phyloP scores from a whole-genome alignment of 2,888 invertebrate genomes.

The Nematopogon swammerdamellus region DNA sequence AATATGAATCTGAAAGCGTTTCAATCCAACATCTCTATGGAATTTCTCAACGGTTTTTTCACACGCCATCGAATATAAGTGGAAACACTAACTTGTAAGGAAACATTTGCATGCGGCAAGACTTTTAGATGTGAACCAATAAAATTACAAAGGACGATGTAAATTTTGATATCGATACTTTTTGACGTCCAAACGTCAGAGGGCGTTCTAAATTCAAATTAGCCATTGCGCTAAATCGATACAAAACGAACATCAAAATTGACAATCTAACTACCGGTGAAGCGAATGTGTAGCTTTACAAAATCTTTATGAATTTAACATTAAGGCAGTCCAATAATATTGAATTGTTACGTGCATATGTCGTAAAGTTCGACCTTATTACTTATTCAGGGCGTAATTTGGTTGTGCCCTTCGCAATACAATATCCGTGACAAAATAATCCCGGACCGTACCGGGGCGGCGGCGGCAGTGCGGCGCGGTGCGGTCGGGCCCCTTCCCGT shows the following conservation, averaged over 20 bases:
- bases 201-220: slow-evolving; percentile 36
- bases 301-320: slow-evolving; percentile 33
- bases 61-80: slow-evolving; percentile 1
- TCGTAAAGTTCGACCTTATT: slow-evolving; percentile 13
- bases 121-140: slow-evolving; percentile 34
- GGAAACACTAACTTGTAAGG: not conserved
- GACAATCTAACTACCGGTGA: slow-evolving; percentile 32
- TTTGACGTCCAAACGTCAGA: slow-evolving; percentile 2
- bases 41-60: slow-evolving; percentile 3
- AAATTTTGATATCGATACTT: slow-evolving; percentile 42
- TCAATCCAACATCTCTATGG: not conserved
- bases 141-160: slow-evolving; percentile 31
- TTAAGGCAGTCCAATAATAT: slow-evolving; percentile 33
- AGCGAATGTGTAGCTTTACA: slow-evolving; percentile 24
- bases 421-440: not conserved
- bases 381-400: slow-evolving; percentile 27
- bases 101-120: slow-evolving; percentile 6
- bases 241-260: slow-evolving; percentile 18
- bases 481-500: too few species aligned
- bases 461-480: too few species aligned
- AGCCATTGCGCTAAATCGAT: slow-evolving; percentile 14
- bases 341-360: slow-evolving; percentile 31
- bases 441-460: too few species aligned
- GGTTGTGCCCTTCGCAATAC: slow-evolving; percentile 37
- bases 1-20: not conserved